A percentile compares a stretch with the other conserved stretches of the same genome.
Evolutionary conservation across 2,888 invertebrate genomes (phyloP).

Genomic region (Sisyra terminalis): DNA sequence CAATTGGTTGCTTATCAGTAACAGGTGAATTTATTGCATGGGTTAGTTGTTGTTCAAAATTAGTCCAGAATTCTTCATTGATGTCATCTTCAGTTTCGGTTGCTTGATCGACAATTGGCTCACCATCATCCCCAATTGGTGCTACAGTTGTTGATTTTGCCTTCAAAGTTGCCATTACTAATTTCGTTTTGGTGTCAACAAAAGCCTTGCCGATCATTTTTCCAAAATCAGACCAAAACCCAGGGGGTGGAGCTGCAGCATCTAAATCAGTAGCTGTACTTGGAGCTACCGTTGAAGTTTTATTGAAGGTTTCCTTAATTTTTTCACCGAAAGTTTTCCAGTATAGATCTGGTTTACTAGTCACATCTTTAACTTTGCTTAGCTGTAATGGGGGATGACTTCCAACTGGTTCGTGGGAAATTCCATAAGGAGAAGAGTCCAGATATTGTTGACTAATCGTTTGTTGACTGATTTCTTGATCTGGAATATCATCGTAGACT

Average conservation of each 20-base stretch:
- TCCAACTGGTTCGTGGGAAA: too few species aligned
- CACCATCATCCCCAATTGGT: too few species aligned
- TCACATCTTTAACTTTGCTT: neutral
- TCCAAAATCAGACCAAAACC: neutral
- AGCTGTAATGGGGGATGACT: too few species aligned
- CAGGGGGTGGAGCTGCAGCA: neutral
- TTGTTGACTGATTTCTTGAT: neutral
- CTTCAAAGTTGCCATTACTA: too few species aligned
- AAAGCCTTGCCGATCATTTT: neutral
- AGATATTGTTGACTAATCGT: neutral
- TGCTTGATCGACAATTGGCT: too few species aligned
- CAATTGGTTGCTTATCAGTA: too few species aligned
- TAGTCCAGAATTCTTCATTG: too few species aligned
- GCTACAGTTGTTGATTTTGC: too few species aligned
- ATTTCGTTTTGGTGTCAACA: neutral
- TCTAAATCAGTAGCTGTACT: neutral
- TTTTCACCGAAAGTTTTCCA: constrained; percentile 2
- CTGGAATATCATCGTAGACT: neutral
- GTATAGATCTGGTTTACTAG: neutral
- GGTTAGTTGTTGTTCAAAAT: too few species aligned
- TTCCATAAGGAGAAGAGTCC: too few species aligned
- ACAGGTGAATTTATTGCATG: too few species aligned
- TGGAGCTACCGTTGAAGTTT: neutral
- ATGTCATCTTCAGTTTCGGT: too few species aligned
- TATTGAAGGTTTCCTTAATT: neutral